Evolutionary conservation across 1,140 invertebrate species (phyloP), one percentile per base, ranked within the genome.

Genomic region (Yoshiicerus persimilis): DNA sequence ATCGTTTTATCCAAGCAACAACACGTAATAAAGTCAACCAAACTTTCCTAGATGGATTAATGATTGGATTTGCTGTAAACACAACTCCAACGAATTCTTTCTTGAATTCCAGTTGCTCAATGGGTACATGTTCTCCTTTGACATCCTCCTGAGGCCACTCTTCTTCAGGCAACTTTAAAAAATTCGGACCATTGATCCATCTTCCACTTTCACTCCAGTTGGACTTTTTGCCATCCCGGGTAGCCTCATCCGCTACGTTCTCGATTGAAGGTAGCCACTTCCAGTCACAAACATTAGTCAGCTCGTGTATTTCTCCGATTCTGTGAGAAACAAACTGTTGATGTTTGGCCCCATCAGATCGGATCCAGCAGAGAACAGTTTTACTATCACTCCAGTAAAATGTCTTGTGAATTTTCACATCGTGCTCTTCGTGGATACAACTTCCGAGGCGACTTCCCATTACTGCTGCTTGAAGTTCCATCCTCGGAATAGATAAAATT

Each of bases 391-490:
- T 88, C 88, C 90, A 90, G 56, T 86, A 90, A 13, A 10, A n/a
- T 30, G 36, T 80, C n/a, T 5, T 2, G 23, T 86, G 25, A 38
- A 90, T 41, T 85, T 64, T 4, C 3, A 89, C 2, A 8, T 80
- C 32, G 6, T 75, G 75, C 23, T 89, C 25, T 77, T 85, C 32
- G 32, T 75, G 27, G 4, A 88, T 47, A 32, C 6, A 27, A 23
- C 16, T 16, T 41, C 90, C 90, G n/a, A 93, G 10, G 30, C 91
- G 88, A 2, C 89, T 90, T 8, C 91, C 92, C 13, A 93, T 39
- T 0, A 92, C 75, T 2, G 92, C 92, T 9, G 92, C 93, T 84
- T 92, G 90, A 0, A 93, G 90, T 87, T 93, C 92, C 4, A 93
- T 87, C 30, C 92, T 88, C 0, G 93, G 92, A 38, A 93, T 92